Percentiles rank a stretch among this genome's conserved stretches.
These are phyloP conservation scores for Propithecus deckenii DNA, from an alignment of 2,797 vertebrate species.

Conservation along the genomic window DNA sequence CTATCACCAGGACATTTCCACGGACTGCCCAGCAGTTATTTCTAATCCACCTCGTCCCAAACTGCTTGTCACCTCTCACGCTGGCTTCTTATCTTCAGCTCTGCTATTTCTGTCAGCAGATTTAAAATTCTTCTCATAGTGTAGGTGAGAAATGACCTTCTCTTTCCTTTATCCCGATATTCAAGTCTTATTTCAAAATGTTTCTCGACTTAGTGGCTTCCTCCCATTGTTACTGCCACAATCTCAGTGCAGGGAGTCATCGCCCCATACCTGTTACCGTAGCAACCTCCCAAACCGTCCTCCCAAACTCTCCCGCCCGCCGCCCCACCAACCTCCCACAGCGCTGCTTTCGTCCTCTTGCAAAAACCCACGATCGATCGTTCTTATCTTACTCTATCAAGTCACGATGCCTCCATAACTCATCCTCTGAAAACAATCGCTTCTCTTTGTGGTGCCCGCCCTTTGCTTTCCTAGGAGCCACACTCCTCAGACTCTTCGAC, in stretches of 20 bases:
- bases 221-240: background rate
- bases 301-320: background rate
- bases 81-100: background rate
- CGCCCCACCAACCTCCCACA: background rate
- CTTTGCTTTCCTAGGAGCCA: background rate
- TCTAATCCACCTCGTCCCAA: background rate
- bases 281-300: background rate
- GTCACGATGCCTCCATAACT: background rate
- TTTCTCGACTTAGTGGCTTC: background rate
- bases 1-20: background rate
- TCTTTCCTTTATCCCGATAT: background rate
- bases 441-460: background rate
- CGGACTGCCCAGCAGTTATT: background rate
- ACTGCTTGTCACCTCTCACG: background rate
- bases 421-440: background rate
- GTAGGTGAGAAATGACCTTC: background rate
- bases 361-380: background rate
- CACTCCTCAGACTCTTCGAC: background rate
- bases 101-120: background rate
- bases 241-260: rapidly evolving
- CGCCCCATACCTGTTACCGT: background rate
- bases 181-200: background rate
- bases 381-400: background rate
- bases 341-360: background rate
- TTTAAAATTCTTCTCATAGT: background rate